Evolutionary conservation across 64 coral and sea anemone species (phyloP).

Genomic region (Cladopsammia gracilis): DNA sequence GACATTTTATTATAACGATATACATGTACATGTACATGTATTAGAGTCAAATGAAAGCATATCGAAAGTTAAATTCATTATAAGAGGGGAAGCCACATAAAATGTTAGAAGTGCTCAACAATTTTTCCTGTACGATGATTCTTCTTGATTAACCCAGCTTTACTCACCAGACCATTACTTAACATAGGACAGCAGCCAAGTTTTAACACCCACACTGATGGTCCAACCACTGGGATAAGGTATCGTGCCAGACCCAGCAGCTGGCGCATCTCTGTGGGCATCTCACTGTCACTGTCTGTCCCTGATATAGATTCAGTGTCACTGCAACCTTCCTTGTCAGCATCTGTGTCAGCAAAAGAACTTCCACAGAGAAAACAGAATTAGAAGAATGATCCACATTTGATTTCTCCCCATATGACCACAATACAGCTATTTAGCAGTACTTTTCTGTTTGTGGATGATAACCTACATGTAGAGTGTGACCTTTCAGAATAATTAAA

Average conservation of each 20-base stretch:
- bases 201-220: slow-evolving; percentile 80
- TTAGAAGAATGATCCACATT: neutral
- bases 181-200: slow-evolving; percentile 93
- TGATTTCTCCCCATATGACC: no score
- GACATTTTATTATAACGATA: no score
- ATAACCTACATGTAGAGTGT: no score
- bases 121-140: no score
- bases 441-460: no score
- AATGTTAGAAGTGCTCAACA: no score
- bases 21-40: no score
- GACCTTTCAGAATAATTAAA: no score
- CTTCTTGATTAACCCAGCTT: neutral
- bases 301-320: slow-evolving; percentile 41
- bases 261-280: slow-evolving; percentile 51
- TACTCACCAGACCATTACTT: slow-evolving; percentile 97
- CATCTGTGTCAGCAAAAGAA: slow-evolving; percentile 91
- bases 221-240: slow-evolving; percentile 83
- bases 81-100: no score
- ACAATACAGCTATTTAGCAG: no score
- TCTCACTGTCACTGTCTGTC: slow-evolving; percentile 49
- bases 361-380: slow-evolving; percentile 66
- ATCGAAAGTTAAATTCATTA: no score
- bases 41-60: no score
- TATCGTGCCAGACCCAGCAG: slow-evolving; percentile 85
- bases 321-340: slow-evolving; percentile 70